phyloP scores from a whole-genome alignment of 2,888 invertebrate species.

The Poecilobothrus nobilitatus region DNA sequence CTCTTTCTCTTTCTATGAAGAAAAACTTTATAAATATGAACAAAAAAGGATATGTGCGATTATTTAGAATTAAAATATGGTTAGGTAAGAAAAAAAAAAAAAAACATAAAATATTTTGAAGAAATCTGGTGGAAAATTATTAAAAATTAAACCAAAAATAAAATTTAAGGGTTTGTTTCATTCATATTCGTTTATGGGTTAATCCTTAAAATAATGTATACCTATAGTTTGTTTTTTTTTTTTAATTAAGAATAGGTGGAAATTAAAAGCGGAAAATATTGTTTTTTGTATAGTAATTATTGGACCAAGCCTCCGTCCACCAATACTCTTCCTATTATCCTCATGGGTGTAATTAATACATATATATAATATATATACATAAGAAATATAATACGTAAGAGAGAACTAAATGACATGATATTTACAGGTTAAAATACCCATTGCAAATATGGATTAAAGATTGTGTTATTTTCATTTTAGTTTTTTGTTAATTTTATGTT shows the following conservation, averaged over 20 bases:
- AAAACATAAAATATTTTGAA: neutral
- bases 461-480: no score
- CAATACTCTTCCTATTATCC: neutral
- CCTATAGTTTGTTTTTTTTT: no score
- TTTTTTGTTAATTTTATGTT: no score
- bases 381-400: neutral
- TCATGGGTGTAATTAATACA: neutral
- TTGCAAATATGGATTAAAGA: neutral
- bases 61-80: no score
- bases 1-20: no score
- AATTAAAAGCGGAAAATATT: neutral
- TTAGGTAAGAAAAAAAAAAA: neutral
- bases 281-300: neutral
- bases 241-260: neutral
- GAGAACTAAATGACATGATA: no score
- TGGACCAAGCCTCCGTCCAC: no score
- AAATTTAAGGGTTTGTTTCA: no score
- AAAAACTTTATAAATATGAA: neutral
- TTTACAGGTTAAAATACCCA: neutral
- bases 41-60: neutral
- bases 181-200: no score
- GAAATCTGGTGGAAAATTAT: neutral
- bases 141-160: no score
- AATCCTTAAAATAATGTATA: no score
- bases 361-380: no score